A percentile compares a stretch with the other conserved stretches of the same genome.
phyloP scores from a whole-genome alignment of 2,888 invertebrate species.

The Aelia acuminata region DNA sequence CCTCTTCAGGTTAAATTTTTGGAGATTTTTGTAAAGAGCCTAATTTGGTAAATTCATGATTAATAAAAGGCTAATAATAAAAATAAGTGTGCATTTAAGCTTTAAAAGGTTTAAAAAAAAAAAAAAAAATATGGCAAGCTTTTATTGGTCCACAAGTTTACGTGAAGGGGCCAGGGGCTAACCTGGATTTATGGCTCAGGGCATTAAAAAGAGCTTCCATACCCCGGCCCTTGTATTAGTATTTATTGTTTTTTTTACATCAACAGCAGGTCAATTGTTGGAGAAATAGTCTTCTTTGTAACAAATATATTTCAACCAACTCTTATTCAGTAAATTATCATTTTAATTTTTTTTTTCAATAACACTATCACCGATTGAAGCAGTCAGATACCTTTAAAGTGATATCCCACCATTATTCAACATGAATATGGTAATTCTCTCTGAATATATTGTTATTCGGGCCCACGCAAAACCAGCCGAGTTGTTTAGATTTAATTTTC shows the following conservation, averaged over 20 bases:
- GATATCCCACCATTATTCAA: no score
- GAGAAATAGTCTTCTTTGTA: background rate
- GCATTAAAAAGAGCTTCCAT: constrained; percentile 30
- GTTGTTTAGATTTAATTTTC: no score
- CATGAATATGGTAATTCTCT: no score
- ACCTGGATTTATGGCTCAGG: constrained; percentile 14
- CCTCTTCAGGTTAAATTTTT: constrained; percentile 5
- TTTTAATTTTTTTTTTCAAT: no score
- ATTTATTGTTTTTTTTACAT: constrained; percentile 24
- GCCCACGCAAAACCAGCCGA: no score
- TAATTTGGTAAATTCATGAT: constrained; percentile 26
- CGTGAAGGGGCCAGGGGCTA: constrained; percentile 3
- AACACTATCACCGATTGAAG: no score
- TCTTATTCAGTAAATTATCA: no score
- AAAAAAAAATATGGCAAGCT: constrained; percentile 48
- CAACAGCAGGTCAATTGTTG: background rate
- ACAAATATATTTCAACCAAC: no score
- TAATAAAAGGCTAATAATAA: constrained; percentile 50
- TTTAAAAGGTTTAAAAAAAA: constrained; percentile 36
- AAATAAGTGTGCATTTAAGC: constrained; percentile 47
- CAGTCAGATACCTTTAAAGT: no score
- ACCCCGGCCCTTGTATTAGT: background rate
- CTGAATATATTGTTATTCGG: no score
- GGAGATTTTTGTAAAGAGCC: background rate
- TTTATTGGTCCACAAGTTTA: constrained; percentile 43